Evolutionary conservation across 1,140 invertebrate species (phyloP), one percentile per base, ranked within the genome.

Genomic region (Hetaerina americana): DNA sequence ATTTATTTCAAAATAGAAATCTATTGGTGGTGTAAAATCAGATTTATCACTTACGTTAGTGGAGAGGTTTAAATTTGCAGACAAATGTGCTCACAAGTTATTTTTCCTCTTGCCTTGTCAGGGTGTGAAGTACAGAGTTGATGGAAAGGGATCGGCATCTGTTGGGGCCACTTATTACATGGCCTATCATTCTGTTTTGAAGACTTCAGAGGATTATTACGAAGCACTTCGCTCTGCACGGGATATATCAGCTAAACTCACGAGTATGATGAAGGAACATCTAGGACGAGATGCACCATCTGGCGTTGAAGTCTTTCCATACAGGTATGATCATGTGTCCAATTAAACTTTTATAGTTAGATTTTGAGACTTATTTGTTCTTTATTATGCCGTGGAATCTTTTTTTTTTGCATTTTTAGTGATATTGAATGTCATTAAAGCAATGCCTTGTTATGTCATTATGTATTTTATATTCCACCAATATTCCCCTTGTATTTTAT

Each of bases 181-280:
- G 93, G 87, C 93, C 0, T 99, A 96, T 81, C 97, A 99, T 81
- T 92, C 92, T 0, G 91, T 97, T n/a, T 81, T 99, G 24, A 96
- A 95, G 79, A 90, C 88, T 0, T 97, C 95, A 0, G 80, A 84
- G 24, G 97, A 99, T 81, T 99, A 95, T 80, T 98, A 96, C 73
- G 86, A 89, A 71, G 92, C 96, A 0, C 82, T 99, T 78, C 85
- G 89, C 76, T 87, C 89, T 26, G 94, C 96, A 0, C 82, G 95
- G 76, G 79, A 81, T 0, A 86, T 98, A 22, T 86, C 93, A 0
- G 85, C 88, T 0, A 95, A 96, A 79, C 89, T 99, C 10, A 94
- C 93, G 0, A 79, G 85, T 12, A 92, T 88, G 74, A 81, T 98
- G 5, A 90, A 91, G 74, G 78, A 76, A 0, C 84, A 87, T 74